A percentile compares a stretch with the other conserved stretches of the same genome.
phyloP scores from a whole-genome alignment of 1,140 invertebrate genomes.

The Procambarus virginalis region DNA sequence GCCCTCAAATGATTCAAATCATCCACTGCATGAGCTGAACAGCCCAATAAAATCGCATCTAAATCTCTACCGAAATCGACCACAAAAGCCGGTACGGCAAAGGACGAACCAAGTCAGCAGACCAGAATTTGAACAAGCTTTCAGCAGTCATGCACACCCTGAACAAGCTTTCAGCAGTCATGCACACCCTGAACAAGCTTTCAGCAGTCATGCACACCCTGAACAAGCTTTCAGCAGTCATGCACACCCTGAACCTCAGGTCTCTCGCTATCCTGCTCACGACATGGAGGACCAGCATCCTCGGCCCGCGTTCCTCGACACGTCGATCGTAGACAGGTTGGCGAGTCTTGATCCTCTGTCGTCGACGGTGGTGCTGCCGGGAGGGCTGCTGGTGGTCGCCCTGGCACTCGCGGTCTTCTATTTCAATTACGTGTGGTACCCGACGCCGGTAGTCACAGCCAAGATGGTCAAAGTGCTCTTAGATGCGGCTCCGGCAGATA shows the following conservation, averaged over 20 bases:
- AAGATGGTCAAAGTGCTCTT: conserved; percentile 38
- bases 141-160: neutral
- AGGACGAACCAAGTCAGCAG: neutral
- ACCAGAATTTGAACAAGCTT: neutral
- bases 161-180: neutral
- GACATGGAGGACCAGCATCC: neutral
- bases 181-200: neutral
- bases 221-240: neutral
- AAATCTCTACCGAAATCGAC: neutral
- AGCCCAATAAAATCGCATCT: neutral
- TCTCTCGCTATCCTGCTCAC: neutral
- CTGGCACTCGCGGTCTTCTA: conserved; percentile 62
- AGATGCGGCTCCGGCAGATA: conserved; percentile 30
- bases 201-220: neutral
- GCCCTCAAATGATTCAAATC: neutral
- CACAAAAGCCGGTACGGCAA: neutral
- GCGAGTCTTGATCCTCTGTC: neutral
- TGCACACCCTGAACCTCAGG: neutral
- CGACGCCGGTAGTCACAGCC: conserved; percentile 65
- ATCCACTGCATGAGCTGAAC: neutral
- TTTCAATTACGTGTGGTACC: conserved; percentile 69
- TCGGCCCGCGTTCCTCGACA: neutral
- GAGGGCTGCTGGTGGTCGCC: conserved; percentile 48
- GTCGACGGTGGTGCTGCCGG: conserved; percentile 14
- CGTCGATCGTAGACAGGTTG: conserved; percentile 4